Evolutionary conservation across 2,888 invertebrate genomes (phyloP), one percentile per base, ranked within the genome.

Genomic region (Ferrisia virgata): DNA sequence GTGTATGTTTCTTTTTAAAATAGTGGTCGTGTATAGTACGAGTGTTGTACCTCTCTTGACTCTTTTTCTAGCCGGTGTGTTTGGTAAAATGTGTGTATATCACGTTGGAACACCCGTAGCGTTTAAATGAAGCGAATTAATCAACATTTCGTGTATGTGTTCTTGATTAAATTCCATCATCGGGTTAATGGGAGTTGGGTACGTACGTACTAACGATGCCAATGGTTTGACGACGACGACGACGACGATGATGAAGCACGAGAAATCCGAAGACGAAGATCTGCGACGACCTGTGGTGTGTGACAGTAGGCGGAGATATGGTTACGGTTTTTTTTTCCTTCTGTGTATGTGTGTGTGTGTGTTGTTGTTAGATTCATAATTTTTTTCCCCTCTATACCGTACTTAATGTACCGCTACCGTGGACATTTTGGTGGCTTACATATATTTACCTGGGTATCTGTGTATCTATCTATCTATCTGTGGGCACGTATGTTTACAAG

Each of bases 101-200:
- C 53, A 47, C 53, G 47, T 58, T 81, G 33, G 81, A 81, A 81
- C 81, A 81, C 81, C 81, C 81, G 81, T 81, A 53, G 81, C 15
- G 81, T 81, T 81, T 81, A 58, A 81, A 81, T 64, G 81, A 81
- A 81, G 81, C 81, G 81, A 81, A 81, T 81, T 81, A 81, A 81
- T 81, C 81, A 81, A 81, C 47, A 58, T 76, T 76, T 76, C 33
- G 72, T 33, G 18, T 33, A 36, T 36, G 36, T 76, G 72, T 36
- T 33, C 72, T 76, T 76, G 72, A 76, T 76, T 76, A 76, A 76
- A 76, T 76, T 76, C 72, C 72, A 36, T 33, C 33, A 36, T 36
- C 18, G 33, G 36, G 33, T 76, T 36, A 36, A 76, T 76, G 72
- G 72, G 72, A 28, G 64, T 64, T 53, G 53, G 53, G 53, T 22